Percentiles rank a stretch among this genome's conserved stretches.
These are phyloP conservation scores for Himantopus leucocephalus DNA, from an alignment of 2,113 vertebrate species.

Conservation along the genomic window DNA sequence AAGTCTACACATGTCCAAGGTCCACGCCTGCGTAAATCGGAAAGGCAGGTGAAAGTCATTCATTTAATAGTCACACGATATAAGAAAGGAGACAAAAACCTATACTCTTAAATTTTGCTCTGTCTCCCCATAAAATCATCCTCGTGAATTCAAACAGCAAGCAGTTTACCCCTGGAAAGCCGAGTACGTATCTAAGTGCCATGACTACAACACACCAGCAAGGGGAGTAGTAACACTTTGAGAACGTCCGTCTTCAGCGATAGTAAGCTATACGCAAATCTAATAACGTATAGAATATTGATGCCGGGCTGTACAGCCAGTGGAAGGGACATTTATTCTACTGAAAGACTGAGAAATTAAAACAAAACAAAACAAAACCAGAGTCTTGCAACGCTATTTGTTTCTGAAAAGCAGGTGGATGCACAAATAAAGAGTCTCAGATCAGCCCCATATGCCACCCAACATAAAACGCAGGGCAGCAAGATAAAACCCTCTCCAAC, in stretches of 20 bases:
- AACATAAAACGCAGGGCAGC: not conserved
- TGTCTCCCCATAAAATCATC: not conserved
- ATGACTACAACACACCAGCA: slow-evolving; percentile 70
- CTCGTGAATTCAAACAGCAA: not conserved
- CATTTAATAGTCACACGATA: not conserved
- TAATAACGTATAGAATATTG: not conserved
- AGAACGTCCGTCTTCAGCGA: slow-evolving; percentile 17
- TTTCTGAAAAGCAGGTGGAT: not conserved
- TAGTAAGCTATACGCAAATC: not conserved
- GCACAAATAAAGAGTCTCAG: not conserved
- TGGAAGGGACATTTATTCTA: slow-evolving; percentile 38
- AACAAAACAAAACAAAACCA: not conserved
- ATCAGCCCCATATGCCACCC: not conserved
- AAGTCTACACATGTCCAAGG: not conserved
- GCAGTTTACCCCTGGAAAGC: not conserved
- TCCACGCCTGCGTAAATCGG: rapidly evolving
- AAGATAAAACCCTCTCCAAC: not conserved
- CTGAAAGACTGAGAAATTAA: not conserved
- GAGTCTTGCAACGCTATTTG: not conserved
- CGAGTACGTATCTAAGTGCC: not conserved
- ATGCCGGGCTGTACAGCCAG: not conserved
- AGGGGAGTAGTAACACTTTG: slow-evolving; percentile 79
- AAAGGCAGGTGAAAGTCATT: not conserved
- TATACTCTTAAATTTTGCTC: not conserved
- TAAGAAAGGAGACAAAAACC: not conserved